Conservation (phyloP, 1,140 invertebrate genomes). For the Eueides isabella region DNA sequence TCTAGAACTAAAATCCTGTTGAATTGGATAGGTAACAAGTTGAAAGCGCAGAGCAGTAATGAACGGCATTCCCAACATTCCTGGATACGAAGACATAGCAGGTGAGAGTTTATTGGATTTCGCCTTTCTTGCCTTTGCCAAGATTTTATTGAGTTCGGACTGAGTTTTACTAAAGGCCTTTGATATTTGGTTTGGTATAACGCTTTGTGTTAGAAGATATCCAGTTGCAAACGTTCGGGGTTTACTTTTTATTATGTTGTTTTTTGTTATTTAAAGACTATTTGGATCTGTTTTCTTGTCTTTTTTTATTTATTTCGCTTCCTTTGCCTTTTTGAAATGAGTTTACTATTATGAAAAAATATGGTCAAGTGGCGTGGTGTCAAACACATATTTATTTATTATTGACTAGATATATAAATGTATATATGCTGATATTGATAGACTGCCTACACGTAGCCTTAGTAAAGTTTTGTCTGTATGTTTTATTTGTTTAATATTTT, state of each 20-base stretch:
- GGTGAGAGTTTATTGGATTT: slow-evolving; percentile 70
- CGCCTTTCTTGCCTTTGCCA: slow-evolving; percentile 44
- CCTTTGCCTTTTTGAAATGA: no score
- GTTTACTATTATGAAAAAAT: no score
- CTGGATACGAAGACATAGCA: slow-evolving; percentile 59
- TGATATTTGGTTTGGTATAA: slow-evolving; percentile 28
- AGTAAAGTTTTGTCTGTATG: no score
- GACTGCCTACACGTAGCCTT: no score
- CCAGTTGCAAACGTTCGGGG: slow-evolving; percentile 5
- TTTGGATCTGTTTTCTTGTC: not conserved
- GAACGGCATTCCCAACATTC: slow-evolving; percentile 66
- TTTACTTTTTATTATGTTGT: slow-evolving; percentile 10
- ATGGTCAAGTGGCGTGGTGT: no score
- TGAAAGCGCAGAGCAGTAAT: slow-evolving; percentile 64
- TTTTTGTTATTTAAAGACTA: slow-evolving; percentile 5
- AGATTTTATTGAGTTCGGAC: slow-evolving; percentile 49
- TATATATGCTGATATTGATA: no score
- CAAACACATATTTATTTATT: no score
- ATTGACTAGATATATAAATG: no score
- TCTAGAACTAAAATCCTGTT: slow-evolving; percentile 55
- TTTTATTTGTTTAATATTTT: no score
- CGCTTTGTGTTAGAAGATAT: slow-evolving; percentile 22
- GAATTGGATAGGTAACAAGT: slow-evolving; percentile 73
- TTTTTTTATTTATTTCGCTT: not conserved
- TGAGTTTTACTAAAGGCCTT: slow-evolving; percentile 35